phyloP scores from a whole-genome alignment of 2,888 invertebrate genomes.

The Phortica magna region DNA sequence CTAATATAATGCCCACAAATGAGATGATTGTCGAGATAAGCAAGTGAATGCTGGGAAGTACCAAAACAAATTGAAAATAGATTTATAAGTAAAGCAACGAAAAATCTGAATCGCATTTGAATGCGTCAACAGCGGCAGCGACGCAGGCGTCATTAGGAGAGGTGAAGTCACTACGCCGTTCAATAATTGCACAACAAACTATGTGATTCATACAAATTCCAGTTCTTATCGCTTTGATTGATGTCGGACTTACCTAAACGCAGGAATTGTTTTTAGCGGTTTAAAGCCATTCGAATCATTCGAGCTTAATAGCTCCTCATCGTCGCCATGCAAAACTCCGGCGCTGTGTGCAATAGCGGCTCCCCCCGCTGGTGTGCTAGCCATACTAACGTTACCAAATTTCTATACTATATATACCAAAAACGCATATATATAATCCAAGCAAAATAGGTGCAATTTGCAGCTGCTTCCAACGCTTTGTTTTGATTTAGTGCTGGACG shows the following conservation, averaged over 20 bases:
- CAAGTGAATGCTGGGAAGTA: slow-evolving; percentile 69
- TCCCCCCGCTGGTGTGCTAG: slow-evolving; percentile 30
- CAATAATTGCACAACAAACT: too few relatives aligned
- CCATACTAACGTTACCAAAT: not conserved
- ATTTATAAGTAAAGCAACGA: not conserved
- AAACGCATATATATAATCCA: too few relatives aligned
- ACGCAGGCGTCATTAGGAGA: too few relatives aligned
- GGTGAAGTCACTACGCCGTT: too few relatives aligned
- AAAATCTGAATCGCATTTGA: too few relatives aligned
- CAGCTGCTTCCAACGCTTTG: slow-evolving; percentile 23
- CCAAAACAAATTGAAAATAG: too few relatives aligned
- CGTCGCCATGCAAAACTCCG: slow-evolving; percentile 55
- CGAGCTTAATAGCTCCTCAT: slow-evolving; percentile 69
- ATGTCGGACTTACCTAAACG: slow-evolving; percentile 68
- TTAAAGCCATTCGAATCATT: slow-evolving; percentile 67
- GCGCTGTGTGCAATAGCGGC: slow-evolving; percentile 47
- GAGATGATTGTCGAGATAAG: slow-evolving; percentile 75
- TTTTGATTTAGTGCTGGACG: too few relatives aligned
- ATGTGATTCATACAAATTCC: not conserved
- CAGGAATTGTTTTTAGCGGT: slow-evolving; percentile 73
- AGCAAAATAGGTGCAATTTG: slow-evolving; percentile 23
- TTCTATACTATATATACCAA: not conserved
- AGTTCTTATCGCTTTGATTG: not conserved
- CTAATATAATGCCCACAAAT: slow-evolving; percentile 71
- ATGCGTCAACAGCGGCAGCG: too few relatives aligned